These are phyloP conservation scores for Leptodactylus fuscus DNA, from an alignment of 2,113 vertebrate genomes.

Conservation along the genomic window DNA sequence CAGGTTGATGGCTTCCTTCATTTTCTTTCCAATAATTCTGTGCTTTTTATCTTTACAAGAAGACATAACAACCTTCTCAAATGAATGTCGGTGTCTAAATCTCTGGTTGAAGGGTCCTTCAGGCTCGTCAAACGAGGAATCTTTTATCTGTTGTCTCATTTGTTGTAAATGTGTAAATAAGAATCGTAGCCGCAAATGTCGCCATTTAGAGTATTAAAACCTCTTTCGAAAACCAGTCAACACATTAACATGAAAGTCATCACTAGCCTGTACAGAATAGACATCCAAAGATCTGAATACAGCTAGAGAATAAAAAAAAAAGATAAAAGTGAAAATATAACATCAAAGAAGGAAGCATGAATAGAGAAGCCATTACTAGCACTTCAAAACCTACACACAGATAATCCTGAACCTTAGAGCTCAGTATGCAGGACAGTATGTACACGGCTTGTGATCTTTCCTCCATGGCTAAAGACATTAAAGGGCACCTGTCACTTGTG, in stretches of 20 bases:
- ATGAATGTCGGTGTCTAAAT: not conserved
- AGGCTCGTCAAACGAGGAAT: not conserved
- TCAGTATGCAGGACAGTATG: not conserved
- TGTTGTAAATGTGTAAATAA: conserved; percentile 30
- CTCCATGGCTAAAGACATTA: not conserved
- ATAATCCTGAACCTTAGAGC: not conserved
- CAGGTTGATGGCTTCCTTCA: not conserved
- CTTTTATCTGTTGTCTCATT: conserved; percentile 26
- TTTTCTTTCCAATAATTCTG: not conserved
- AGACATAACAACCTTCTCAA: not conserved
- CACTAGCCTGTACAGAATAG: not conserved
- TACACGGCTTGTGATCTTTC: conserved; percentile 5
- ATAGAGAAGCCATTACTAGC: conserved; percentile 26
- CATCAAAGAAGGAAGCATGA: conserved; percentile 9
- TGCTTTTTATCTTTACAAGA: not conserved
- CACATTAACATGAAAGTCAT: conserved; percentile 10
- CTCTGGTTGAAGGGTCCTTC: not conserved
- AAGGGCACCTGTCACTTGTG: not conserved
- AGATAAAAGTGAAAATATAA: conserved; percentile 13
- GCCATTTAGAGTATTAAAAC: conserved; percentile 9
- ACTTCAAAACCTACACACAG: not conserved
- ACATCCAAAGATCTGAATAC: not conserved
- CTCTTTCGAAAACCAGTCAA: not conserved
- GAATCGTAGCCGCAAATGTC: not conserved
- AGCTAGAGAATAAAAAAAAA: conserved; percentile 1